Evolutionary conservation across 2,797 vertebrate species (phyloP), one percentile per base, ranked within the genome.

Genomic region (Notamacropus eugenii): DNA sequence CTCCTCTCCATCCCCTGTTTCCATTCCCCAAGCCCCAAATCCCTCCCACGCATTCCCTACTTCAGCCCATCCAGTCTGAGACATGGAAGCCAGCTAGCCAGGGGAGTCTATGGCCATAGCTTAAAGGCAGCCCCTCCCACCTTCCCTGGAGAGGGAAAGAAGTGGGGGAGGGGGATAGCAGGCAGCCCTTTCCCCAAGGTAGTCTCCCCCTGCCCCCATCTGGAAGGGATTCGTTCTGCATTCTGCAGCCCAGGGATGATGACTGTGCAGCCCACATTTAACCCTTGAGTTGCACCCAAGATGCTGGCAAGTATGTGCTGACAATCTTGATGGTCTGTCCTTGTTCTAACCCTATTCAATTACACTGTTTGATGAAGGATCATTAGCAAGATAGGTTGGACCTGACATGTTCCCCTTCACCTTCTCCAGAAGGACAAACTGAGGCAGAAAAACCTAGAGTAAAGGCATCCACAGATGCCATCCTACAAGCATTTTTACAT

Each of bases 191-290:
- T 28, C 62, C 2, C 0, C 93, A n/a, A 74, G n/a, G 94, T 0
- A 0, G 97, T 97, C 95, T 0, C 96, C 95, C 97, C 97, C 93
- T 90, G 93, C 13, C 93, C 95, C 96, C 97, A 98, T 98, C 98
- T 98, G 98, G 98, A 97, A 98, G 95, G 97, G 97, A 98, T 99
- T 98, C 98, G 98, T 98, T 99, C 98, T 98, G 98, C 98, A 98
- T 98, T 98, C 98, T 97, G 96, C 52, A 28, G 95, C 2, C 12
- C 54, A 10, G 94, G 54, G 93, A 96, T 95, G 92, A 98, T 97
- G 97, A 97, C 91, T 16, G 0, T 27, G 97, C 0, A 0, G 92
- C 94, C 22, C 6, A 0, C 95, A 92, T 92, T 98, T 98, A 96
- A 98, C 97, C 95, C 97, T 92, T 97, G 14, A 67, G 62, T 93